Evolutionary conservation across 1,140 invertebrate genomes (phyloP).

Genomic region (Drosophila insularis): DNA sequence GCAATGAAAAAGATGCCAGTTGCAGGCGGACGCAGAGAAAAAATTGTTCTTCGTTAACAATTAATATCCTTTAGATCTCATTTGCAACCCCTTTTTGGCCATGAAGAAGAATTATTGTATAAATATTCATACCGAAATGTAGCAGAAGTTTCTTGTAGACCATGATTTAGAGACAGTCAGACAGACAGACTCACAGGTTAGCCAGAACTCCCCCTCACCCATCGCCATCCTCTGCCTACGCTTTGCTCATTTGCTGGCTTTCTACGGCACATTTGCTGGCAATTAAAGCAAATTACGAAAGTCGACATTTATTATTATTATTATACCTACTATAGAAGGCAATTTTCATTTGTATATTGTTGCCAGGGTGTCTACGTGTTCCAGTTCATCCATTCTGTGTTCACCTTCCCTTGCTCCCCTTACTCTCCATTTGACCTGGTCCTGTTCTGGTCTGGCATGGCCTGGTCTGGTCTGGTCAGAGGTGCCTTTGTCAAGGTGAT

Average conservation of each 20-base stretch:
- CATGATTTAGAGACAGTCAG: background rate
- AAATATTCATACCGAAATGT: slow-evolving; percentile 7
- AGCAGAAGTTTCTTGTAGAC: background rate
- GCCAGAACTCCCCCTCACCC: background rate
- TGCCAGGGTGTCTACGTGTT: slow-evolving; percentile 18
- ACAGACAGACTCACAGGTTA: background rate
- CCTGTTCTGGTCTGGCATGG: slow-evolving; percentile 8
- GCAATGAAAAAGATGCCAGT: background rate
- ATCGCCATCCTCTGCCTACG: background rate
- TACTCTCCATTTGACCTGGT: no score
- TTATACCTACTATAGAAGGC: slow-evolving; percentile 22
- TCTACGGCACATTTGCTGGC: slow-evolving; percentile 46
- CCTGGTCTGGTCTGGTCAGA: slow-evolving; percentile 27
- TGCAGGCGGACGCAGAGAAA: background rate
- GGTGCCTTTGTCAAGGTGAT: slow-evolving; percentile 76
- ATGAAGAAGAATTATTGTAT: background rate
- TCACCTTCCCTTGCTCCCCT: background rate
- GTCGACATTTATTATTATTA: slow-evolving; percentile 75
- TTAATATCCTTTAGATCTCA: slow-evolving; percentile 7
- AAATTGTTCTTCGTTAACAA: background rate
- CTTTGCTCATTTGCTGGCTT: background rate
- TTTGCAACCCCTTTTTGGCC: background rate
- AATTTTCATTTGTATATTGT: slow-evolving; percentile 47
- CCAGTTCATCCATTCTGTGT: background rate
- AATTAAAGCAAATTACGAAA: slow-evolving; percentile 74